Conservation (phyloP, 2,888 invertebrate species). For the Alcis repandata region DNA sequence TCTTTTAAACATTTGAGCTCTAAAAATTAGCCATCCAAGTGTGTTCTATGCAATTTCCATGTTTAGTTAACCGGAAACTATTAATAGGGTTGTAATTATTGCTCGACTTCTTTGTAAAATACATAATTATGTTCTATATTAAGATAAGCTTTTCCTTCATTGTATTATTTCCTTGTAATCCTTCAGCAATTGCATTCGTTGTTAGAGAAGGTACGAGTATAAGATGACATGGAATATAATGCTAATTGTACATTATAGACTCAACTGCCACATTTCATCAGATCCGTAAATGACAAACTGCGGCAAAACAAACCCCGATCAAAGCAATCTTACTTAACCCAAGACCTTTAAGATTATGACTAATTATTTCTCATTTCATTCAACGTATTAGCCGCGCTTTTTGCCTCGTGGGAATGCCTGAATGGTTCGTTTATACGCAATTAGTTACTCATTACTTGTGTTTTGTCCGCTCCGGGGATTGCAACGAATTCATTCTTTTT, state of each 20-base stretch:
- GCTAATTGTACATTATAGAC: background rate
- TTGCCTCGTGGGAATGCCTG: conserved; percentile 66
- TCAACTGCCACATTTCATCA: conserved; percentile 1
- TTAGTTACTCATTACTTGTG: conserved; percentile 75
- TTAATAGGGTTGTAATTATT: background rate
- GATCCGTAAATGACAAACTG: conserved; percentile 20
- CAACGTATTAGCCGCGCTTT: conserved; percentile 56
- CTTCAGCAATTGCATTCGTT: conserved; percentile 1
- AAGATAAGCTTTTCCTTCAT: background rate
- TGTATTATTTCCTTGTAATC: background rate
- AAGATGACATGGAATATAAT: background rate
- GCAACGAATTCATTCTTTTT: conserved; percentile 59
- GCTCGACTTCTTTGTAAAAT: background rate
- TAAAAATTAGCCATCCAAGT: no score
- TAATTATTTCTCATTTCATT: conserved; percentile 55
- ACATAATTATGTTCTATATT: background rate
- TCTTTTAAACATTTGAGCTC: no score
- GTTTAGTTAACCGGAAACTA: no score
- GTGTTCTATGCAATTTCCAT: no score
- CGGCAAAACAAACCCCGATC: conserved; percentile 31
- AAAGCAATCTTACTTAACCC: conserved; percentile 39
- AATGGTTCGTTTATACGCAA: conserved; percentile 77
- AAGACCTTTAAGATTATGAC: conserved; percentile 37
- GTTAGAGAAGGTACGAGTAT: conserved; percentile 1
- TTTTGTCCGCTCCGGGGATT: conserved; percentile 67